Evolutionary conservation across 2,113 vertebrate genomes (phyloP).

Genomic region (Microcebus tavaratra): DNA sequence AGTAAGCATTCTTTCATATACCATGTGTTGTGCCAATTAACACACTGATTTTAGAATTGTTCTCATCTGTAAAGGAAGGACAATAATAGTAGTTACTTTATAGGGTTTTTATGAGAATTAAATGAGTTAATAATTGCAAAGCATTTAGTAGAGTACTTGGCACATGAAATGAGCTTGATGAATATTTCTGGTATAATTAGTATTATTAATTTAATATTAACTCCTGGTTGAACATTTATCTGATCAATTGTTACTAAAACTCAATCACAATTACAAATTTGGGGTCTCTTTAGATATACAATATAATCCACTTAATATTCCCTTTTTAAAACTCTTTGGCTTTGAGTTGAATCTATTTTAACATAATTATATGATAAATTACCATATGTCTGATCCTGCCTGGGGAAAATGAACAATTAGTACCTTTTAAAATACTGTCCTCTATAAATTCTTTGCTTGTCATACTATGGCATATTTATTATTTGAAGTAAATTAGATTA

Average conservation of each 20-base stretch:
- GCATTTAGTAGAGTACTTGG: not conserved
- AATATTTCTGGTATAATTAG: not conserved
- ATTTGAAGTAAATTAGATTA: slow-evolving; percentile 8
- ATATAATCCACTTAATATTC: not conserved
- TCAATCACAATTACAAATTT: not conserved
- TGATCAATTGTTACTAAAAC: not conserved
- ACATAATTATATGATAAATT: not conserved
- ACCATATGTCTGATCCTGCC: not conserved
- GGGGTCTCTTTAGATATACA: not conserved
- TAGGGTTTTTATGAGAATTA: not conserved
- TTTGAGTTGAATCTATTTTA: not conserved
- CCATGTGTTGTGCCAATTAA: not conserved
- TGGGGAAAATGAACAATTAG: not conserved
- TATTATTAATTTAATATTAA: not conserved
- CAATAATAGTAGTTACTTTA: not conserved
- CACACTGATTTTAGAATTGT: not conserved
- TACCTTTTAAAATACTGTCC: not conserved
- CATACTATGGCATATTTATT: not conserved
- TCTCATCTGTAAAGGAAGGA: not conserved
- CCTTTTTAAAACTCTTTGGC: not conserved
- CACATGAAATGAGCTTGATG: not conserved
- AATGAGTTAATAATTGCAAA: not conserved
- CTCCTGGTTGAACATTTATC: not conserved
- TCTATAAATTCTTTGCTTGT: slow-evolving; percentile 35
- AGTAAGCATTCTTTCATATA: not conserved